Evolutionary conservation across 2,888 invertebrate species (phyloP).

Genomic region (Sarcophaga variegata): DNA sequence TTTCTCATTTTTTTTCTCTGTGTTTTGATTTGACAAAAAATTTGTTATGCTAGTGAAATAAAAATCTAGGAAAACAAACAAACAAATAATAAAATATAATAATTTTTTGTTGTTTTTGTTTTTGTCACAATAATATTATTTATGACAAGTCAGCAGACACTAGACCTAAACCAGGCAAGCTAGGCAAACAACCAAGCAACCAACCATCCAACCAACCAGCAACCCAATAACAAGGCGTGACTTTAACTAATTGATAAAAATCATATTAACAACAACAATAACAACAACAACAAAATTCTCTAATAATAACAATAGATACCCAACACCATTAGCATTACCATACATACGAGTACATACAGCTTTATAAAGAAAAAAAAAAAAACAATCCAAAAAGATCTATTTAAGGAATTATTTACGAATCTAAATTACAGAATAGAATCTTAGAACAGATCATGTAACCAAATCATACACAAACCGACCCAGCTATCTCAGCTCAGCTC

Average conservation of each 20-base stretch:
- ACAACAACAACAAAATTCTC: conserved; percentile 32
- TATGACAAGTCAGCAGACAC: conserved; percentile 62
- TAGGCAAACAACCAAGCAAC: conserved; percentile 2
- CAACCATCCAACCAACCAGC: conserved; percentile 38
- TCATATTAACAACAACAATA: conserved; percentile 50
- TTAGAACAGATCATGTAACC: conserved; percentile 10
- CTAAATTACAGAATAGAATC: conserved; percentile 36
- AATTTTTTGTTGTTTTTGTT: not conserved
- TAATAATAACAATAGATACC: conserved; percentile 38
- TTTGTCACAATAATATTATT: conserved; percentile 63
- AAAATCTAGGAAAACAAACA: conserved; percentile 5
- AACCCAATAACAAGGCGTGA: conserved; percentile 60
- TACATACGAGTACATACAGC: too few species aligned
- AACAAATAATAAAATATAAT: conserved; percentile 16
- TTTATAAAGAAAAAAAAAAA: too few species aligned
- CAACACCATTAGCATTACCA: not conserved
- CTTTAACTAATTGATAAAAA: conserved; percentile 68
- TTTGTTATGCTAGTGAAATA: not conserved
- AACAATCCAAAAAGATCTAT: conserved; percentile 24
- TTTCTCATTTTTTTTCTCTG: not conserved
- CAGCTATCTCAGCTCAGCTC: too few species aligned
- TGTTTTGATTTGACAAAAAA: not conserved
- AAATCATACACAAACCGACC: not conserved
- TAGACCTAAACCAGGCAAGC: not conserved
- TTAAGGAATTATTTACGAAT: conserved; percentile 47